Evolutionary conservation across 1,140 invertebrate species (phyloP).

Genomic region (Lordiphosa mommai): DNA sequence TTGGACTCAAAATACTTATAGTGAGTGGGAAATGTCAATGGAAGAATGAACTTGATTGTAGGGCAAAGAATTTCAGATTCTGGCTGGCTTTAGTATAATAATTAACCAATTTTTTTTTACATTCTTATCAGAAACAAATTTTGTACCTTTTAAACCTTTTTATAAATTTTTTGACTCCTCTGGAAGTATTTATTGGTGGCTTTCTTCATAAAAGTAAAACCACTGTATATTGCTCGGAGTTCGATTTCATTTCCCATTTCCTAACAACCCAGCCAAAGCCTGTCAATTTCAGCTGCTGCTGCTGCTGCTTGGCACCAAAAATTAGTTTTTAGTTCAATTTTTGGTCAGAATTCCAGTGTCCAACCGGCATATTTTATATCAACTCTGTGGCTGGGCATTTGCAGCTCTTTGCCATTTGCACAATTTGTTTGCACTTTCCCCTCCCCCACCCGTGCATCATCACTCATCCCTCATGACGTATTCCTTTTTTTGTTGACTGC

Average conservation of each 20-base stretch:
- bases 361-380: constrained; percentile 62
- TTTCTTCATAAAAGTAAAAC: neutral
- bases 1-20: neutral
- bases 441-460: neutral
- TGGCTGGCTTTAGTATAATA: too few relatives aligned
- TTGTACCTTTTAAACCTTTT: too few relatives aligned
- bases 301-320: constrained; percentile 32
- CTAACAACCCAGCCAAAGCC: constrained; percentile 10
- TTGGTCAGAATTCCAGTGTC: constrained; percentile 42
- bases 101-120: too few relatives aligned
- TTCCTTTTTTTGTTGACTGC: constrained; percentile 18
- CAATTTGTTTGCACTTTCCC: constrained; percentile 47
- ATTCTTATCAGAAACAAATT: too few relatives aligned
- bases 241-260: neutral
- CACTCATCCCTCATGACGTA: constrained; percentile 29
- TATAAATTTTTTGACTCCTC: too few relatives aligned
- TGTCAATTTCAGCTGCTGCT: constrained; percentile 67
- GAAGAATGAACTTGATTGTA: too few relatives aligned
- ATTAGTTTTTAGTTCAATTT: constrained; percentile 64
- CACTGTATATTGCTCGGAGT: neutral
- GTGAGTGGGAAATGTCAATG: too few relatives aligned
- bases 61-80: too few relatives aligned
- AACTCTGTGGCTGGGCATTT: constrained; percentile 28
- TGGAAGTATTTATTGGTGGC: too few relatives aligned
- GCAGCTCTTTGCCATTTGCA: constrained; percentile 51